Evolutionary conservation across 2,888 invertebrate genomes (phyloP).

Genomic region (Lobophora halterata): DNA sequence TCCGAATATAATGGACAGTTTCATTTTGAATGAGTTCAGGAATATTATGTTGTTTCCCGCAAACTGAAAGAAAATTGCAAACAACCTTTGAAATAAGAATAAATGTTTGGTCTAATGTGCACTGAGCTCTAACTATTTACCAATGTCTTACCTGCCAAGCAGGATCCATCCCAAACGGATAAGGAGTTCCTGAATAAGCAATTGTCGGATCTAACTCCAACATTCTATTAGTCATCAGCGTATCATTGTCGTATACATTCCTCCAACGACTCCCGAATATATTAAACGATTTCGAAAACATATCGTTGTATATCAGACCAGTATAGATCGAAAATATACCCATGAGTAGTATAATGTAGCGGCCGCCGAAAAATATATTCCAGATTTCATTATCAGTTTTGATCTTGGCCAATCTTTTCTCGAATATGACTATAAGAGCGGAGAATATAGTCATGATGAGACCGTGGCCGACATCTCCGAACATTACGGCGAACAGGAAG

Average conservation of each 20-base stretch:
- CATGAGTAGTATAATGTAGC: constrained; percentile 88
- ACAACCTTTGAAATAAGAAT: not conserved
- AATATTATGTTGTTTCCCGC: constrained; percentile 85
- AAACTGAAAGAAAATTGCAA: constrained; percentile 54
- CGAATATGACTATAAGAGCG: constrained; percentile 82
- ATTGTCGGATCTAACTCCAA: constrained; percentile 70
- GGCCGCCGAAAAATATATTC: constrained; percentile 86
- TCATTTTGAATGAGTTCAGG: constrained; percentile 88
- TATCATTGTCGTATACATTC: constrained; percentile 58
- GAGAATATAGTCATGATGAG: constrained; percentile 84
- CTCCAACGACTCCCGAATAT: constrained; percentile 85
- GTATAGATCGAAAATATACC: constrained; percentile 88
- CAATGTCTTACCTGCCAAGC: constrained; percentile 85
- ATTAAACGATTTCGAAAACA: constrained; percentile 86
- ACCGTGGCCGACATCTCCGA: constrained; percentile 88
- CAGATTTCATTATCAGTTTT: constrained; percentile 83
- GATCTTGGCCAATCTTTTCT: constrained; percentile 77
- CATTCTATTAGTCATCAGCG: constrained; percentile 44
- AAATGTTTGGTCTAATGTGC: too few species aligned
- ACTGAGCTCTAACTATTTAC: too few species aligned
- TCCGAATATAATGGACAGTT: constrained; percentile 86
- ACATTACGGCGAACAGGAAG: constrained; percentile 89
- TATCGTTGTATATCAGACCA: constrained; percentile 87
- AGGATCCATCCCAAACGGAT: constrained; percentile 87
- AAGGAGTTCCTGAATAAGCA: constrained; percentile 73